Evolutionary conservation across 2,113 vertebrate species (phyloP), one percentile per base, ranked within the genome.

Genomic region (Leptocoma aspasia): DNA sequence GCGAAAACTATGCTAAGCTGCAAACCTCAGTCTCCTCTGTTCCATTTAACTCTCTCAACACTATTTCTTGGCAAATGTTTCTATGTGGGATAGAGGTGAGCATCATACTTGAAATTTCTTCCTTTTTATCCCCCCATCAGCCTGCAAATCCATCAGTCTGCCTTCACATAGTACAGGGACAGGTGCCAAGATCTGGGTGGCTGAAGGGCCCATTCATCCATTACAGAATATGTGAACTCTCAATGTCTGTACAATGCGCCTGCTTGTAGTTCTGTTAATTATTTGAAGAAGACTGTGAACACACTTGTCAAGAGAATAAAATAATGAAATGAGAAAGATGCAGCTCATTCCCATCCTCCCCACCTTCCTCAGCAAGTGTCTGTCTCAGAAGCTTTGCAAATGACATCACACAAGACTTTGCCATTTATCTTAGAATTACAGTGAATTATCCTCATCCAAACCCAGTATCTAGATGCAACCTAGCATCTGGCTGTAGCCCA

Each of bases 161-260:
- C 60, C 68, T 83, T 89, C 76, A 52, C 37, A 20, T 9, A 64
- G 60, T 52, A 24, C 27, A 56, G 66, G 59, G 77, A 44, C 66
- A 73, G 54, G 39, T 80, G 90, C 92, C 87, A 94, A 78, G 82
- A 15, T 42, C 39, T 52, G 79, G 24, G 10, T 71, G n/a, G 68
- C 37, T 90, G 93, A 96, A 90, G 71, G 71, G 21, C 35, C 79
- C 63, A 60, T 83, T 96, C 85, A 89, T 66, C 60, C 49, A 21
- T n/a, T 37, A 50, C 11, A 33, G 59, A 77, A 17, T 47, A 77
- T 10, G 15, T 21, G n/a, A 84, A 49, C 35, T 69, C 37, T 42
- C 31, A 11, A 0, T 37, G 42, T 68, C 82, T 79, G 35, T 45
- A 28, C 5, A 45, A 39, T 42, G 56, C 57, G 66, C 61, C 81